Evolutionary conservation across 2,113 vertebrate genomes (phyloP), one percentile per base, ranked within the genome.

Genomic region (Neolamprologus longior): DNA sequence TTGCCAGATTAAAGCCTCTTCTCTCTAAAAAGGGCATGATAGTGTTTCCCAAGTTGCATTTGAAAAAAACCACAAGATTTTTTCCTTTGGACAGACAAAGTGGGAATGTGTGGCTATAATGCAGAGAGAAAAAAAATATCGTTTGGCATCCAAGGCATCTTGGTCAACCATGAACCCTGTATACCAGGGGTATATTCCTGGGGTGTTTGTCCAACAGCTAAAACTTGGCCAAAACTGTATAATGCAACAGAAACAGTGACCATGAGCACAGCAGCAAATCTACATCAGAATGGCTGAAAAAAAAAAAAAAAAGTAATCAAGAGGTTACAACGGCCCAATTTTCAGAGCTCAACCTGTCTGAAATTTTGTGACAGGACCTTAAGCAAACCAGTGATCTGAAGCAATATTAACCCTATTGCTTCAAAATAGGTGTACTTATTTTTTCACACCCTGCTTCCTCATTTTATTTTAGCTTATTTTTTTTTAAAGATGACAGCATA

Each of bases 121-220:
- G n/a, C 35, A 40, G 7, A 40, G 35, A 37, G 10, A 8, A 0
- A 68, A 13, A 1, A 12, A 2, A 17, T 9, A 9, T 31, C 0
- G 2, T 71, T 71, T 42, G n/a, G 3, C 35, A 71, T 24, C 35
- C 11, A 8, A 37, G 2, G 35, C 19, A n/a, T 13, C 31, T 33
- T 1, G 4, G 63, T 68, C 28, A 37, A 68, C 63, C 63, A 68
- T 5, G 19, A 68, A 40, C 10, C 12, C 19, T 61, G 57, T 31
- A 61, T 61, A 61, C 57, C 26, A 31, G 17, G 57, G 31, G 24
- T 24, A 24, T 24, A 24, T 61, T 17, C 57, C 57, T 17, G 57
- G 1, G 31, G 5, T 40, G 7, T 9, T 40, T 71, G 63, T 71
- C 35, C 2, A 4, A 40, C 35, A 71, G 12, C n/a, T 21, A 71